These are phyloP conservation scores for Sebastes schlegelii DNA, from an alignment of 2,113 vertebrate genomes.

Conservation along the genomic window DNA sequence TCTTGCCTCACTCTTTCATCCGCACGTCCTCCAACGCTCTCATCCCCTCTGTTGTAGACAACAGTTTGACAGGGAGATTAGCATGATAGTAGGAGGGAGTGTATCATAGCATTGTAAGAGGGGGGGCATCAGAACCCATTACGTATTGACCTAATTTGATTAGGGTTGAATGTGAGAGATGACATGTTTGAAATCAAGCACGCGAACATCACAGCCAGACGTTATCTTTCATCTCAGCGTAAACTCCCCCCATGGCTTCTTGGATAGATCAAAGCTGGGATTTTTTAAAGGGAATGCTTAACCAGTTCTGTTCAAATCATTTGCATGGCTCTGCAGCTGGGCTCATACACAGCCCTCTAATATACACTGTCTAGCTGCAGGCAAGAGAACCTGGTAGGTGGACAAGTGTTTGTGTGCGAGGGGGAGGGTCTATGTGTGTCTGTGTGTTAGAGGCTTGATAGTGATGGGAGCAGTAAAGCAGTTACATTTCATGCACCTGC, in stretches of 20 bases:
- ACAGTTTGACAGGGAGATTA: conserved; percentile 2
- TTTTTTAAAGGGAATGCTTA: conserved; percentile 71
- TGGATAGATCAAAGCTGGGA: conserved; percentile 62
- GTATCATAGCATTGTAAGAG: conserved; percentile 31
- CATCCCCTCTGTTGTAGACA: neutral
- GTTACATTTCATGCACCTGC: conserved; percentile 52
- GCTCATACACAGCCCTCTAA: conserved; percentile 39
- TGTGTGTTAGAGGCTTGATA: conserved; percentile 2
- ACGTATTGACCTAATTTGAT: conserved; percentile 57
- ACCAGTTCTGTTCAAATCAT: conserved; percentile 56
- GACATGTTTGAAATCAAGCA: conserved; percentile 58
- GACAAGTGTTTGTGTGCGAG: conserved; percentile 40
- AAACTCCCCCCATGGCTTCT: conserved; percentile 41
- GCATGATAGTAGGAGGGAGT: neutral
- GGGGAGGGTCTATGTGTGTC: neutral
- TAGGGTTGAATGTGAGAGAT: conserved; percentile 59
- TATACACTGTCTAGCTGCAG: conserved; percentile 38
- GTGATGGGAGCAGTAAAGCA: conserved; percentile 37
- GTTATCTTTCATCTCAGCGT: conserved; percentile 65
- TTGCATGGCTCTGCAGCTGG: conserved; percentile 48
- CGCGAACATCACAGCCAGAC: conserved; percentile 61
- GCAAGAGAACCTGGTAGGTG: conserved; percentile 53
- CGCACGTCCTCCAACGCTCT: neutral
- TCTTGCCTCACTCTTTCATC: conserved; percentile 6
- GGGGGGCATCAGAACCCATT: conserved; percentile 46